Percentiles rank a stretch among this genome's conserved stretches.
Conservation (phyloP, 2,888 invertebrate genomes). For the Biston stratarius region DNA sequence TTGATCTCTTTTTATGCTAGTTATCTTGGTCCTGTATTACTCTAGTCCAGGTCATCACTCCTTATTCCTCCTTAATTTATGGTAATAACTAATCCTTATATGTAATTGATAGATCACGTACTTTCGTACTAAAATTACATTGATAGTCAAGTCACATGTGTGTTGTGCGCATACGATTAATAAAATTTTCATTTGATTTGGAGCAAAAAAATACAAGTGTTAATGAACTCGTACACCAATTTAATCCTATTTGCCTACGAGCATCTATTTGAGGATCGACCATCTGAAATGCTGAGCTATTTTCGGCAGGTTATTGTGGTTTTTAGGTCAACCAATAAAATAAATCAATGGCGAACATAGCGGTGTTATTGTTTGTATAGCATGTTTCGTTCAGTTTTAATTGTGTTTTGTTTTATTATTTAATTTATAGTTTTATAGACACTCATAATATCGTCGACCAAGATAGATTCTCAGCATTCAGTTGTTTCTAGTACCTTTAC, state of each 20-base stretch:
- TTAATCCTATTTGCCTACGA: slow-evolving; percentile 26
- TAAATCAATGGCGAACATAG: slow-evolving; percentile 22
- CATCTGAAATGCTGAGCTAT: slow-evolving; percentile 21
- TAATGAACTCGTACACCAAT: slow-evolving; percentile 30
- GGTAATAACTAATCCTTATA: too few species aligned
- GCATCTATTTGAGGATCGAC: slow-evolving; percentile 24
- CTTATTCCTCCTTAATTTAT: too few species aligned
- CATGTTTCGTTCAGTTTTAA: slow-evolving; percentile 9
- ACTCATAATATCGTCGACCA: not conserved
- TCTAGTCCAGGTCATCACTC: too few species aligned
- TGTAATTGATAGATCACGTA: not conserved
- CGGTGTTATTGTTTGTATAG: slow-evolving; percentile 13
- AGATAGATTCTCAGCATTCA: not conserved
- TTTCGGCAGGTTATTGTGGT: slow-evolving; percentile 11
- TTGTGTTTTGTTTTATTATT: not conserved
- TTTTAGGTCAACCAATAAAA: slow-evolving; percentile 29
- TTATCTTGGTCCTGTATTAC: too few species aligned
- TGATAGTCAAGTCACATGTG: not conserved
- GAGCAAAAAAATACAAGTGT: slow-evolving; percentile 29
- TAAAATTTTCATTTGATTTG: slow-evolving; percentile 16
- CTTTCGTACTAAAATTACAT: not conserved
- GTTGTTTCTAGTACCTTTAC: not conserved
- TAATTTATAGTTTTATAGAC: not conserved
- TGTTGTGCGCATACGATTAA: slow-evolving; percentile 4
- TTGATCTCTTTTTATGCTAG: too few species aligned